Base-by-base conservation (phyloP, 2,888 invertebrate genomes). In the Arctia plantaginis region DNA sequence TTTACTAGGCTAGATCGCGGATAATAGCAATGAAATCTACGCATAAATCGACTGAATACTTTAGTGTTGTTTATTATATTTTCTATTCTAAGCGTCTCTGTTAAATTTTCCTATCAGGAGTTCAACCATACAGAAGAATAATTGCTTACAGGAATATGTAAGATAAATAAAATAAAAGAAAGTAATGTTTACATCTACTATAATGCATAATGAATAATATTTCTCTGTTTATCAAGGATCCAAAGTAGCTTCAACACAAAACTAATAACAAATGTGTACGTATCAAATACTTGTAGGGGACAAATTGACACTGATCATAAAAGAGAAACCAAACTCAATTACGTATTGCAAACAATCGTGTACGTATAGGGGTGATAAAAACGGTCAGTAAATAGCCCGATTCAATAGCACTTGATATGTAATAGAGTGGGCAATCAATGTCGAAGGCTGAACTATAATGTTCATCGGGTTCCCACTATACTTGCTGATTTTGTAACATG, bases 301-400 rank as follows among this genome's bases (percentile, higher is more conserved):
- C 47, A 30, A 44, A 67, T 30, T 30, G 44, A 67, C 35, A 23
- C 33, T 55, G n/a, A n/a, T 59, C n/a, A 23, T 39, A 69, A 59
- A 59, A 69, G 20, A 41, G 59, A 69, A 39, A 69, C 10, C 39
- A 39, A 59, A 59, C n/a, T 15, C 66, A 65, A 65, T 51, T 77
- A 51, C 73, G 72, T 82, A 81, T 81, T 73, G 79, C 73, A 80
- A 81, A 78, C 78, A 76, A 82, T 80, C 80, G 76, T 69, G 66
- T 69, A 39, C 20, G 20, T 62, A 69, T 64, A 77, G 66, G 71
- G 80, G 77, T 75, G 75, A 74, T 75, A 72, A 64, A 64, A 66
- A 65, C 71, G 71, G 71, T 76, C 76, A 72, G 71, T 80, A 76
- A 80, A 83, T 71, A 74, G 70, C 47, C 67, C 59, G 39, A 72